Conservation (phyloP, 2,113 vertebrate genomes). For the Cettia cetti region DNA sequence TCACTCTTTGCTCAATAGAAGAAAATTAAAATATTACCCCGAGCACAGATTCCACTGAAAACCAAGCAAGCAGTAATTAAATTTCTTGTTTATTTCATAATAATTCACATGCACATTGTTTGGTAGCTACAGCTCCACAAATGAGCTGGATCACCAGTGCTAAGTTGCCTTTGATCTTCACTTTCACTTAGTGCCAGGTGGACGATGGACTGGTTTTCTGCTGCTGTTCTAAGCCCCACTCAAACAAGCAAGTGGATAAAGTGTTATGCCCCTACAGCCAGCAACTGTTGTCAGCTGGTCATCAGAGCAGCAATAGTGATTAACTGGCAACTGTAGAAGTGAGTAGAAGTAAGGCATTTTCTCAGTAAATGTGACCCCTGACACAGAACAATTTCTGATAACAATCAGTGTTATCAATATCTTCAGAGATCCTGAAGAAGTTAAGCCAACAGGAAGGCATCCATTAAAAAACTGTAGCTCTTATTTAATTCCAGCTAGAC, state of each 20-base stretch:
- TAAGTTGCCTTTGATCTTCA: background rate
- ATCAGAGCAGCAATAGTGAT: background rate
- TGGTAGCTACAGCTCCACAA: background rate
- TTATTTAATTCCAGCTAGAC: background rate
- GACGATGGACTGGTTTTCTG: background rate
- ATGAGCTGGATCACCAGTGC: background rate
- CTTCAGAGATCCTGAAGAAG: background rate
- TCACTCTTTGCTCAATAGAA: background rate
- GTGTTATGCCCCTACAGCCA: background rate
- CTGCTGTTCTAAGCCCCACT: background rate
- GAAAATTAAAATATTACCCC: background rate
- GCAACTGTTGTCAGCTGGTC: background rate
- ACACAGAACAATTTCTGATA: background rate
- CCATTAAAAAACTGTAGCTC: background rate
- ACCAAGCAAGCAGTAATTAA: background rate
- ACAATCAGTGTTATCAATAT: background rate
- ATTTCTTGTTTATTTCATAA: background rate
- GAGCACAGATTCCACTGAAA: background rate
- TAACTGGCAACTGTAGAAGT: background rate
- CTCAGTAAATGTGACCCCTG: background rate
- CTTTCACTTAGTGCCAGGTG: background rate
- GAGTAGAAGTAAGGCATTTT: background rate
- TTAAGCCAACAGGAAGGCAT: background rate
- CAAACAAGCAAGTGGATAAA: background rate
- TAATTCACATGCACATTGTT: background rate